Percentiles rank a stretch among this genome's conserved stretches.
These are phyloP conservation scores for Pachyuromys duprasi DNA, from an alignment of 2,797 vertebrate species.

Conservation along the genomic window DNA sequence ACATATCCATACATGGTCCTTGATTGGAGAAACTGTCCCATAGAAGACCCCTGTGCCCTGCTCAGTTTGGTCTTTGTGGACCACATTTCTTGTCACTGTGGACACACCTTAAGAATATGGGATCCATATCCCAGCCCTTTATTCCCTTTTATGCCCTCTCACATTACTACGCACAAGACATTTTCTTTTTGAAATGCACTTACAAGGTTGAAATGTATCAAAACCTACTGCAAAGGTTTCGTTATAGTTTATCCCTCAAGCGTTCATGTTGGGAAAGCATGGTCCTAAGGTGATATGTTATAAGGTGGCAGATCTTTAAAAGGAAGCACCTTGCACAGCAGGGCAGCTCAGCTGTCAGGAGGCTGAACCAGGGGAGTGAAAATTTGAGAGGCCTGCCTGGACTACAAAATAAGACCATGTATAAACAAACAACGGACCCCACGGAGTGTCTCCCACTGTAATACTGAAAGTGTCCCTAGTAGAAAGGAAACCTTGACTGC, in stretches of 20 bases:
- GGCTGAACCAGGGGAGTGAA: neutral
- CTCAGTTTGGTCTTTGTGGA: too few species aligned
- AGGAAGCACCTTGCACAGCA: neutral
- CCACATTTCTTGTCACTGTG: neutral
- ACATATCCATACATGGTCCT: too few species aligned
- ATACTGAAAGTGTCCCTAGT: too few species aligned
- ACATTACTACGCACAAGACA: neutral
- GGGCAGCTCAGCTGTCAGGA: neutral
- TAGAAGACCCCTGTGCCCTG: too few species aligned
- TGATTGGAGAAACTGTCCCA: too few species aligned
- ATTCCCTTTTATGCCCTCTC: constrained; percentile 22
- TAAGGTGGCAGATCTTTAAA: neutral
- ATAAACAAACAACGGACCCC: neutral
- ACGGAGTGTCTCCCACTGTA: too few species aligned
- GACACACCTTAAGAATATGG: neutral
- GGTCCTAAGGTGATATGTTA: neutral
- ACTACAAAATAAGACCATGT: neutral
- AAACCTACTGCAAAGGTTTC: neutral
- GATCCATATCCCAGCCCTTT: neutral
- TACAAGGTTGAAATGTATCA: constrained; percentile 19
- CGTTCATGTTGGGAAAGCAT: neutral
- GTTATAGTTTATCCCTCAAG: neutral
- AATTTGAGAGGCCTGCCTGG: neutral
- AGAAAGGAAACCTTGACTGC: neutral
- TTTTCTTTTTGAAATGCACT: neutral